Evolutionary conservation across 2,113 vertebrate species (phyloP).

Genomic region (Sorex fumeus): DNA sequence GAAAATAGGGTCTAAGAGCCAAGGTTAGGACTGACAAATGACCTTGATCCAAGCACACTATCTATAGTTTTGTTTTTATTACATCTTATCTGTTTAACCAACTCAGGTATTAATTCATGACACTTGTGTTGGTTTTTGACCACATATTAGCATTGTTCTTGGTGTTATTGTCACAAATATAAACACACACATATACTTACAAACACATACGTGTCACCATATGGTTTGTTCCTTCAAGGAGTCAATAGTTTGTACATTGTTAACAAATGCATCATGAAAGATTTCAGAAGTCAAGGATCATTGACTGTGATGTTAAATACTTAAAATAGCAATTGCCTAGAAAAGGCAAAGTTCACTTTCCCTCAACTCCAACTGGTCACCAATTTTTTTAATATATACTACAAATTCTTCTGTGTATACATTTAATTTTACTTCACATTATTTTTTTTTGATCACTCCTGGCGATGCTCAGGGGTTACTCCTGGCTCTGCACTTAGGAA

Average conservation of each 20-base stretch:
- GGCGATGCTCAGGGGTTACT: no score
- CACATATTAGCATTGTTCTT: neutral
- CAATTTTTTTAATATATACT: neutral
- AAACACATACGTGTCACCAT: no score
- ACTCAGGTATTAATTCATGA: slow-evolving; percentile 35
- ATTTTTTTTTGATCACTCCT: no score
- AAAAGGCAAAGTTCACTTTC: slow-evolving; percentile 26
- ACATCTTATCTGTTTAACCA: neutral
- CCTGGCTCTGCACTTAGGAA: no score
- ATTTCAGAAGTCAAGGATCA: neutral
- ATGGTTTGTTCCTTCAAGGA: neutral
- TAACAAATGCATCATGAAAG: slow-evolving; percentile 38
- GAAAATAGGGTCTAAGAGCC: neutral
- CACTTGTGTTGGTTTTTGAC: slow-evolving; percentile 3
- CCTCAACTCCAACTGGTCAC: neutral
- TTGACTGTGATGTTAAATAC: neutral
- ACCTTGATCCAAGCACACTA: slow-evolving; percentile 23
- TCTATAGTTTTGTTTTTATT: slow-evolving; percentile 25
- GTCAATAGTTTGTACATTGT: slow-evolving; percentile 7
- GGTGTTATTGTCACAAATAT: neutral
- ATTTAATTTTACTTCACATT: no score
- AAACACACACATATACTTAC: neutral
- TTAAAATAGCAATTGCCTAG: neutral
- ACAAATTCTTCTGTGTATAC: slow-evolving; percentile 27
- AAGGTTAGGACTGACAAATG: neutral